Evolutionary conservation across 2,113 vertebrate genomes (phyloP).

Genomic region (Apeltes quadracus): DNA sequence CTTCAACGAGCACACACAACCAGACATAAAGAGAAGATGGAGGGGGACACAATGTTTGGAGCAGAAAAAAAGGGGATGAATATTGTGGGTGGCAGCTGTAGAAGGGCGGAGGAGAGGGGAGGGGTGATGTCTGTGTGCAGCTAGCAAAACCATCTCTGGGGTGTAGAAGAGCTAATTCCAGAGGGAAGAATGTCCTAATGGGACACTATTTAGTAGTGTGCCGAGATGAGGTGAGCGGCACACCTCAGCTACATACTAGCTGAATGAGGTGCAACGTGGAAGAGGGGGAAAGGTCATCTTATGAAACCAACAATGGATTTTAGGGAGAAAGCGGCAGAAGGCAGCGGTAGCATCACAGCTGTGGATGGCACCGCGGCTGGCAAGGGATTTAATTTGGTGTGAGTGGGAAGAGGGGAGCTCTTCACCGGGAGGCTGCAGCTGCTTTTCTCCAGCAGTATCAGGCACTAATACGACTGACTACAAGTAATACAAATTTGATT

Average conservation of each 20-base stretch:
- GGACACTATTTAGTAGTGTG: constrained; percentile 32
- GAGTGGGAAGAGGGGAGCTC: constrained; percentile 35
- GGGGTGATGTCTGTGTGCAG: constrained; percentile 68
- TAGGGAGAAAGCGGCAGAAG: constrained; percentile 6
- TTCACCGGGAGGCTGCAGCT: constrained; percentile 62
- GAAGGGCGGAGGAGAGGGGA: constrained; percentile 43
- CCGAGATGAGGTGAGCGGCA: constrained; percentile 49
- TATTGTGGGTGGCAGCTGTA: constrained; percentile 69
- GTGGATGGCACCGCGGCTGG: constrained; percentile 50
- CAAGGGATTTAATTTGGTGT: constrained; percentile 40
- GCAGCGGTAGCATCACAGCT: constrained; percentile 48
- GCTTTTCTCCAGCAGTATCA: constrained; percentile 30
- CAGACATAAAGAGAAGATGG: constrained; percentile 31
- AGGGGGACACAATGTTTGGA: constrained; percentile 17
- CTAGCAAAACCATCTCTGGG: constrained; percentile 62
- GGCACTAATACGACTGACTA: not conserved
- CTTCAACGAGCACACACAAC: constrained; percentile 46
- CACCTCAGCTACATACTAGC: constrained; percentile 33
- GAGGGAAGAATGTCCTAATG: constrained; percentile 59
- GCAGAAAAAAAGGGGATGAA: constrained; percentile 49
- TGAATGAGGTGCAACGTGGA: constrained; percentile 23
- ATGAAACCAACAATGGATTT: constrained; percentile 66
- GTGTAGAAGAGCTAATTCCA: constrained; percentile 62
- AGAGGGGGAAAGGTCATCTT: constrained; percentile 52
- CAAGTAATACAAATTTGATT: not conserved